phyloP scores from a whole-genome alignment of 2,113 vertebrate species.

The Dasypus novemcinctus region DNA sequence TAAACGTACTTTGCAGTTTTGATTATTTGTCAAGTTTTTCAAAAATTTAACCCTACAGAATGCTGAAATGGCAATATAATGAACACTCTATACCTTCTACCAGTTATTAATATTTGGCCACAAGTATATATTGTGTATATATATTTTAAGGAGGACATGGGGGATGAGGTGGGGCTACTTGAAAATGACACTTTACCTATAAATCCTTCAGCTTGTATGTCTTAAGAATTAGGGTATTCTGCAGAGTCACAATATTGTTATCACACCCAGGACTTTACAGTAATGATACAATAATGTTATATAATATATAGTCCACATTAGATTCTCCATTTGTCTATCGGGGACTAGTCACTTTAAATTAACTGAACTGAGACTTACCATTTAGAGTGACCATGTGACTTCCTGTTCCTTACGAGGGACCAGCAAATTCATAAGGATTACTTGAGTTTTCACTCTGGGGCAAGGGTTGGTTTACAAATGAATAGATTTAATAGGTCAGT shows the following conservation, averaged over 20 bases:
- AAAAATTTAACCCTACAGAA: background rate
- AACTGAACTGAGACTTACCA: constrained; percentile 19
- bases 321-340: constrained; percentile 5
- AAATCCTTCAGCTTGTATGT: constrained; percentile 19
- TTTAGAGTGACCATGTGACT: constrained; percentile 26
- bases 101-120: background rate
- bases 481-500: background rate
- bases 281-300: background rate
- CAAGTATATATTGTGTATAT: background rate
- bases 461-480: constrained; percentile 1
- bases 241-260: background rate
- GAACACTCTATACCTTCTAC: background rate
- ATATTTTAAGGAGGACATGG: background rate
- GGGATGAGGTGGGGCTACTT: background rate
- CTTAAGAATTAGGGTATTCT: constrained; percentile 13
- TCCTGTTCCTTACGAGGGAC: constrained; percentile 23
- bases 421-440: constrained; percentile 22
- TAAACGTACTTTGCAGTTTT: constrained; percentile 10
- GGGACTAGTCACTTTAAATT: constrained; percentile 11
- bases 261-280: background rate
- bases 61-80: constrained; percentile 23
- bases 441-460: background rate
- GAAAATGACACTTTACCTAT: constrained; percentile 12
- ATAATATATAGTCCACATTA: background rate
- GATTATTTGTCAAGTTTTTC: constrained; percentile 20